phyloP scores from a whole-genome alignment of 2,888 invertebrate genomes.

The Tanypteryx hageni region DNA sequence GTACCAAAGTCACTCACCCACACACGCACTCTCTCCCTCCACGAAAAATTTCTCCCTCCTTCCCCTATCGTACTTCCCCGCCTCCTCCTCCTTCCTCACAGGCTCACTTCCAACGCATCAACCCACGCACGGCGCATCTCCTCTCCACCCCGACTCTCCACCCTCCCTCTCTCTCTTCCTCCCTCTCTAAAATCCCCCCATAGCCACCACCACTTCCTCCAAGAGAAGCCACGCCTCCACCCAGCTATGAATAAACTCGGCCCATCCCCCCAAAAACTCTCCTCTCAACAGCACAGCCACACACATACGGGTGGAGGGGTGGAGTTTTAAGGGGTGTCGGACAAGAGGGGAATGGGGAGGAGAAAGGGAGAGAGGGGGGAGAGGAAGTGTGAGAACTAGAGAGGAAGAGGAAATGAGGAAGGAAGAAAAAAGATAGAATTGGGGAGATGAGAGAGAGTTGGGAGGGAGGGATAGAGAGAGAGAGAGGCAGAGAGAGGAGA shows the following conservation, averaged over 20 bases:
- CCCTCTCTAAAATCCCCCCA: background rate
- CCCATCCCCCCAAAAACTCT: slow-evolving; percentile 57
- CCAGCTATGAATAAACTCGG: slow-evolving; percentile 71
- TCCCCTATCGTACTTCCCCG: background rate
- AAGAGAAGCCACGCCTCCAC: slow-evolving; percentile 71
- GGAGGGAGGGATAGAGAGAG: background rate
- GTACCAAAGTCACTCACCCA: slow-evolving; percentile 6
- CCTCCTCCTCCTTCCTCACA: background rate
- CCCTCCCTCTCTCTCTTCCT: slow-evolving; percentile 1
- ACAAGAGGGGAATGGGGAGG: background rate
- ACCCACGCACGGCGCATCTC: slow-evolving; percentile 35
- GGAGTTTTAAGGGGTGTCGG: no score
- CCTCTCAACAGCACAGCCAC: slow-evolving; percentile 47
- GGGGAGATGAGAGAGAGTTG: background rate
- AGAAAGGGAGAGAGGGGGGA: background rate
- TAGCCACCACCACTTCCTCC: slow-evolving; percentile 38
- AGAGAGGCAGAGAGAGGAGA: no score
- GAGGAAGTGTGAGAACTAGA: background rate
- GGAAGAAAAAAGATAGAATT: background rate
- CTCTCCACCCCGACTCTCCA: background rate
- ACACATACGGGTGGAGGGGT: slow-evolving; percentile 44
- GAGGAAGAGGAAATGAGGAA: background rate
- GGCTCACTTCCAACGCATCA: slow-evolving; percentile 43
- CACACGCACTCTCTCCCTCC: background rate
- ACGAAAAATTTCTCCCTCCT: slow-evolving; percentile 6